phyloP scores from a whole-genome alignment of 2,797 vertebrate genomes.

The Dicrostonyx torquatus region DNA sequence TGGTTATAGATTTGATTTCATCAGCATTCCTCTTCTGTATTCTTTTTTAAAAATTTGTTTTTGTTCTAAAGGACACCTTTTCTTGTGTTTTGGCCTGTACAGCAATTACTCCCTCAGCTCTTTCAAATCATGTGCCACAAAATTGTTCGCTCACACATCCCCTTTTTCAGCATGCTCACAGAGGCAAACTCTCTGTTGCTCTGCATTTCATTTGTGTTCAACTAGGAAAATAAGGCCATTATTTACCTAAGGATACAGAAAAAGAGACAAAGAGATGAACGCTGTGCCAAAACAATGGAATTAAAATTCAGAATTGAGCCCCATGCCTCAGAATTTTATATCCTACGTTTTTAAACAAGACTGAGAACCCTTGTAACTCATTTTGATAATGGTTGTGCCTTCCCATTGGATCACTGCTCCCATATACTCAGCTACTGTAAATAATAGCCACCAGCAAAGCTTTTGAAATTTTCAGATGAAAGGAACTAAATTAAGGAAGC shows the following conservation, averaged over 20 bases:
- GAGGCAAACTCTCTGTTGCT: neutral
- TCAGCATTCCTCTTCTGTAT: neutral
- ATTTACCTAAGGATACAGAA: constrained; percentile 23
- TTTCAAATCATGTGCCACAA: neutral
- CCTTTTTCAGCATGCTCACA: neutral
- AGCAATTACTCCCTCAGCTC: neutral
- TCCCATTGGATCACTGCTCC: constrained; percentile 61
- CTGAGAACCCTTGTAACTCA: constrained; percentile 42
- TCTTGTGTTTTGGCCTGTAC: neutral
- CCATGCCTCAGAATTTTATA: neutral
- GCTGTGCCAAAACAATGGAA: neutral
- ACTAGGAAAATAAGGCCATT: neutral
- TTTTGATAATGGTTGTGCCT: constrained; percentile 32
- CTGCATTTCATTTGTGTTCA: neutral
- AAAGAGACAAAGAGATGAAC: neutral
- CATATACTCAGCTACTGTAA: constrained; percentile 59
- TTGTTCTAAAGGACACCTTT: neutral
- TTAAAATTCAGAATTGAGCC: neutral
- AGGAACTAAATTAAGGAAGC: constrained; percentile 67
- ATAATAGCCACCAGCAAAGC: constrained; percentile 68
- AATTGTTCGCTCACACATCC: neutral
- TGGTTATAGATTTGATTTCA: neutral
- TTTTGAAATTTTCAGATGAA: constrained; percentile 77
- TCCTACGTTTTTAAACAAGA: constrained; percentile 31
- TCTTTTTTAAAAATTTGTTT: neutral